A percentile compares a stretch with the other conserved stretches of the same genome.
Conservation (phyloP, 2,113 vertebrate genomes). For the Oryzias curvinotus region DNA sequence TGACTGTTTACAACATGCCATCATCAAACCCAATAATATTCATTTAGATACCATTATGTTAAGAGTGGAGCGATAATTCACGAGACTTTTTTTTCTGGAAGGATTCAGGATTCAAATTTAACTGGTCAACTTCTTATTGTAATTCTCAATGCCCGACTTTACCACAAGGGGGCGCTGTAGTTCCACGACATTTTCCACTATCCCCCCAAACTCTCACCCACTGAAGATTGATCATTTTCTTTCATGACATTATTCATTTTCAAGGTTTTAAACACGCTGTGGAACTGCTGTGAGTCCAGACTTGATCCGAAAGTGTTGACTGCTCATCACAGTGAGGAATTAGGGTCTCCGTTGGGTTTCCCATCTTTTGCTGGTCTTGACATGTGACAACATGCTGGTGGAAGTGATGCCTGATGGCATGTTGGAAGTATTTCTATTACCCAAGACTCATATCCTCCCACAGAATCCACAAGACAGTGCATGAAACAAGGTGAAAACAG, state of each 20-base stretch:
- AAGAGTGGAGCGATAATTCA: slow-evolving; percentile 31
- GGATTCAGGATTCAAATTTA: too few relatives aligned
- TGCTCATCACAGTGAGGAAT: slow-evolving; percentile 14
- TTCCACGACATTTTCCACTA: slow-evolving; percentile 45
- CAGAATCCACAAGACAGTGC: slow-evolving; percentile 35
- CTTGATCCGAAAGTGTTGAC: slow-evolving; percentile 26
- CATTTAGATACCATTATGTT: slow-evolving; percentile 63
- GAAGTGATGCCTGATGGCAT: slow-evolving; percentile 33
- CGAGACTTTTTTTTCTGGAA: slow-evolving; percentile 2
- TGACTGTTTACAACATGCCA: slow-evolving; percentile 59
- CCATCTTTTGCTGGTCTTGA: slow-evolving; percentile 20
- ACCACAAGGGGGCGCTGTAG: slow-evolving; percentile 64
- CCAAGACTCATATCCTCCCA: slow-evolving; percentile 37
- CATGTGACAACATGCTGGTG: slow-evolving; percentile 34
- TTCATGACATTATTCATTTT: slow-evolving; percentile 55
- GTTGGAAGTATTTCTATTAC: slow-evolving; percentile 30
- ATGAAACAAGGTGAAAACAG: slow-evolving; percentile 25
- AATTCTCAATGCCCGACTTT: slow-evolving; percentile 5
- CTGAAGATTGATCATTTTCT: slow-evolving; percentile 65
- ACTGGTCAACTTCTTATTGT: too few relatives aligned
- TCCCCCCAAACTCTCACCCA: slow-evolving; percentile 12
- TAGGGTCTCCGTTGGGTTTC: slow-evolving; percentile 14
- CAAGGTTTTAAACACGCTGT: slow-evolving; percentile 55
- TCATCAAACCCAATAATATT: slow-evolving; percentile 64
- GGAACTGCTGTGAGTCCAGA: slow-evolving; percentile 37